A percentile compares a stretch with the other conserved stretches of the same genome.
These are phyloP conservation scores for Upupa epops DNA, from an alignment of 2,113 vertebrate species.

Conservation along the genomic window DNA sequence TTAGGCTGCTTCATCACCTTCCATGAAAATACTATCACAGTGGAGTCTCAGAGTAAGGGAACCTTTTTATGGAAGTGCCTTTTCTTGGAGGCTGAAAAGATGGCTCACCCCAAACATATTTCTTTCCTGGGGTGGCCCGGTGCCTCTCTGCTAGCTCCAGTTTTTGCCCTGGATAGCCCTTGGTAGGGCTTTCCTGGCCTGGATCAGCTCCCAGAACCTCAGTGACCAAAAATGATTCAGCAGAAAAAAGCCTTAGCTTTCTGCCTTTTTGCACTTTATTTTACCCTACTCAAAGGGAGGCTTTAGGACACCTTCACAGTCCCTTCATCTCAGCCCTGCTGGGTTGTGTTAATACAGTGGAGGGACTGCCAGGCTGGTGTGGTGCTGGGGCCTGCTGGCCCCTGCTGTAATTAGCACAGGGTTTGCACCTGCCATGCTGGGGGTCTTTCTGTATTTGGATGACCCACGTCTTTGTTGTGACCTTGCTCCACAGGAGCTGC, in stretches of 20 bases:
- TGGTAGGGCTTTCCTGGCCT: background rate
- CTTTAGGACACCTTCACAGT: background rate
- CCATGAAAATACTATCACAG: background rate
- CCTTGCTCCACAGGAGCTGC: slow-evolving; percentile 26
- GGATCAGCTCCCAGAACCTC: background rate
- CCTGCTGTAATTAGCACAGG: background rate
- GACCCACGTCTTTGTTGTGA: background rate
- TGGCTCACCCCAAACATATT: background rate
- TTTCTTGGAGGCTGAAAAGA: background rate
- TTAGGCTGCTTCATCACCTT: background rate
- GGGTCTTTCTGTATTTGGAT: slow-evolving; percentile 23
- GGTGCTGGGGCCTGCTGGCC: background rate
- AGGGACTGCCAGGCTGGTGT: background rate
- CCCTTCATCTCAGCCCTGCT: background rate
- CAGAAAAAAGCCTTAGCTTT: background rate
- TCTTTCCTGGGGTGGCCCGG: background rate
- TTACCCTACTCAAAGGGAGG: background rate
- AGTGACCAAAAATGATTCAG: background rate
- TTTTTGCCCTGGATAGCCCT: background rate
- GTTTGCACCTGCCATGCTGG: background rate
- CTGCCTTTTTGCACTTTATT: background rate
- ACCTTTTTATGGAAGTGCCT: background rate
- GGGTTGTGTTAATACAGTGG: background rate
- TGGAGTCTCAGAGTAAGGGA: background rate
- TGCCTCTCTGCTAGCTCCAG: background rate